These are phyloP conservation scores for Lipophrys pholis DNA, from an alignment of 2,113 vertebrate species.

Conservation along the genomic window DNA sequence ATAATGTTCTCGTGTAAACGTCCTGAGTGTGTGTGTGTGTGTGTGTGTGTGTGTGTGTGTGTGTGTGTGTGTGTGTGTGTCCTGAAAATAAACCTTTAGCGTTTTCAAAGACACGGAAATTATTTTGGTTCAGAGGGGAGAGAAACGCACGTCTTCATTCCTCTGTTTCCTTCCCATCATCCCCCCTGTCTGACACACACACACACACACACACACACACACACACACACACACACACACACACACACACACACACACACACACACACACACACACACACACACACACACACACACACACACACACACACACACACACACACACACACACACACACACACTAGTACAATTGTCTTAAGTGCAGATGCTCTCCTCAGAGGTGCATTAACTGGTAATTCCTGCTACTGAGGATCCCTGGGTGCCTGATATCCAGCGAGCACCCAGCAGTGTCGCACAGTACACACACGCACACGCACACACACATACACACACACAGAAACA, in stretches of 20 bases:
- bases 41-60: too few relatives aligned
- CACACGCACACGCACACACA: slow-evolving; percentile 49
- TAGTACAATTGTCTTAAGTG: slow-evolving; percentile 74
- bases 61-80: slow-evolving; percentile 15
- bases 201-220: slow-evolving; percentile 17
- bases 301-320: slow-evolving; percentile 31
- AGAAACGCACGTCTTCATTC: slow-evolving; percentile 36
- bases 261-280: slow-evolving; percentile 7
- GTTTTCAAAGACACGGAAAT: slow-evolving; percentile 51
- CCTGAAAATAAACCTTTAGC: slow-evolving; percentile 61
- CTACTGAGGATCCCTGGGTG: slow-evolving; percentile 60
- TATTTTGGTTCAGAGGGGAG: slow-evolving; percentile 52
- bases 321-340: not conserved
- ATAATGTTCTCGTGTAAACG: too few relatives aligned
- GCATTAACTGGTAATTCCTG: slow-evolving; percentile 70
- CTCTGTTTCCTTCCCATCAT: slow-evolving; percentile 31
- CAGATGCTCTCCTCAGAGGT: slow-evolving; percentile 70
- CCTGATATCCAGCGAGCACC: slow-evolving; percentile 66
- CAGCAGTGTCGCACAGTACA: slow-evolving; percentile 57
- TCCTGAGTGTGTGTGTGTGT: too few relatives aligned
- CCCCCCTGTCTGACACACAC: slow-evolving; percentile 22
- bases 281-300: slow-evolving; percentile 17
- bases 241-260: not conserved
- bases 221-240: slow-evolving; percentile 31
- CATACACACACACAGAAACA: slow-evolving; percentile 54